A percentile compares a stretch with the other conserved stretches of the same genome.
phyloP scores from a whole-genome alignment of 2,888 invertebrate species.

The Sipunculus nudus region DNA sequence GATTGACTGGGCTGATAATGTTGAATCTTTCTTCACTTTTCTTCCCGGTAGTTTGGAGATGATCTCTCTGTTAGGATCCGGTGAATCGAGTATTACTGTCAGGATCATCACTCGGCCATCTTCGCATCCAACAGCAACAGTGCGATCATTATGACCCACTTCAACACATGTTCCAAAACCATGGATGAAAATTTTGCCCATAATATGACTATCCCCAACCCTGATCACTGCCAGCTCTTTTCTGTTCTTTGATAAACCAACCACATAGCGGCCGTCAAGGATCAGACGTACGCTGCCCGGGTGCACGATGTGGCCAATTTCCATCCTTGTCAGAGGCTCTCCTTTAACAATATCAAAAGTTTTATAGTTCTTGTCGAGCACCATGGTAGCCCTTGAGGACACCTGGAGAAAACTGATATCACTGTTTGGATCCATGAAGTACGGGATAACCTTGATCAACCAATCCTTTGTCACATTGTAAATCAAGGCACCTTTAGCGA shows the following conservation, averaged over 20 bases:
- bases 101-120: slow-evolving; percentile 56
- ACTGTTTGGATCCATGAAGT: slow-evolving; percentile 39
- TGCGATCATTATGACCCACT: slow-evolving; percentile 51
- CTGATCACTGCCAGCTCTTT: slow-evolving; percentile 46
- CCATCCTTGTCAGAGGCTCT: neutral
- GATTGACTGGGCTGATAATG: too few relatives aligned
- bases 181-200: slow-evolving; percentile 46
- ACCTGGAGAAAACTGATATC: slow-evolving; percentile 32
- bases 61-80: slow-evolving; percentile 49
- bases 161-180: slow-evolving; percentile 47
- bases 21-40: too few relatives aligned
- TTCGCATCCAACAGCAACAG: slow-evolving; percentile 53
- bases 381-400: slow-evolving; percentile 40
- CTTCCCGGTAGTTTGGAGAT: slow-evolving; percentile 46
- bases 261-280: slow-evolving; percentile 49
- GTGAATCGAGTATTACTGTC: slow-evolving; percentile 46
- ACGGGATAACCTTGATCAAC: slow-evolving; percentile 41
- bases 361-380: slow-evolving; percentile 43
- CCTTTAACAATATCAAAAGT: slow-evolving; percentile 32
- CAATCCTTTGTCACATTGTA: slow-evolving; percentile 44
- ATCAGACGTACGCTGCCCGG: slow-evolving; percentile 36
- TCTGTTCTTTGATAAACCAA: slow-evolving; percentile 44
- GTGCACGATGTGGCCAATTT: too few relatives aligned
- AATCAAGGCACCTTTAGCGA: slow-evolving; percentile 47
- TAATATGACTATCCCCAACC: slow-evolving; percentile 36